phyloP scores from a whole-genome alignment of 2,797 vertebrate genomes.

The Glyptemys insculpta region DNA sequence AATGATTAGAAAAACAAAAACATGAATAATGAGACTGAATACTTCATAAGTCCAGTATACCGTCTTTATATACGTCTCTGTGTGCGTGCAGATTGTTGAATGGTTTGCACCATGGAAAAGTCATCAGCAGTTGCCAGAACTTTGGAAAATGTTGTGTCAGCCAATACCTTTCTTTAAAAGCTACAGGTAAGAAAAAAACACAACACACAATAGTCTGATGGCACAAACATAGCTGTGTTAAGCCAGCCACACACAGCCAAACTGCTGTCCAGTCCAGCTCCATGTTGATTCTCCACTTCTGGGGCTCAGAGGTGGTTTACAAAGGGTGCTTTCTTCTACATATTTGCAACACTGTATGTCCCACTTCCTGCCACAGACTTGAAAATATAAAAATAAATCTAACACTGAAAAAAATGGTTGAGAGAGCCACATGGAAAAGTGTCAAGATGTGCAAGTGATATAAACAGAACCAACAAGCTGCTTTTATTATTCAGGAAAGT shows the following conservation, averaged over 20 bases:
- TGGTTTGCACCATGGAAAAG: not conserved
- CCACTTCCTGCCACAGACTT: not conserved
- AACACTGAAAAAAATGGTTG: not conserved
- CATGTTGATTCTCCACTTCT: not conserved
- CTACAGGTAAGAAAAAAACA: not conserved
- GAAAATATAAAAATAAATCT: not conserved
- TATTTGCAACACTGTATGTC: not conserved
- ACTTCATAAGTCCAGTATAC: not conserved
- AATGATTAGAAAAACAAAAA: not conserved
- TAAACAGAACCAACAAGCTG: not conserved
- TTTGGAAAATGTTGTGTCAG: not conserved
- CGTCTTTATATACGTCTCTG: not conserved
- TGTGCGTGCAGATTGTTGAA: accelerated
- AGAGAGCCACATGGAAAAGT: not conserved
- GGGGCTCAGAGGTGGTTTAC: not conserved
- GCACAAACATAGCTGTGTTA: not conserved
- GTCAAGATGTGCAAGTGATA: accelerated
- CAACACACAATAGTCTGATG: not conserved
- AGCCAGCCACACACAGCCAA: not conserved
- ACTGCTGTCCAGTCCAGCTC: not conserved
- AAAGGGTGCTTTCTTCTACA: not conserved
- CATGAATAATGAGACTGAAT: not conserved
- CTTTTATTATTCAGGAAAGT: not conserved
- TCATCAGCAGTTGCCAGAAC: not conserved
- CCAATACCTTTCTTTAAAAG: not conserved